Conservation (phyloP, 2,888 invertebrate species). For the Lucinisca nassula region DNA sequence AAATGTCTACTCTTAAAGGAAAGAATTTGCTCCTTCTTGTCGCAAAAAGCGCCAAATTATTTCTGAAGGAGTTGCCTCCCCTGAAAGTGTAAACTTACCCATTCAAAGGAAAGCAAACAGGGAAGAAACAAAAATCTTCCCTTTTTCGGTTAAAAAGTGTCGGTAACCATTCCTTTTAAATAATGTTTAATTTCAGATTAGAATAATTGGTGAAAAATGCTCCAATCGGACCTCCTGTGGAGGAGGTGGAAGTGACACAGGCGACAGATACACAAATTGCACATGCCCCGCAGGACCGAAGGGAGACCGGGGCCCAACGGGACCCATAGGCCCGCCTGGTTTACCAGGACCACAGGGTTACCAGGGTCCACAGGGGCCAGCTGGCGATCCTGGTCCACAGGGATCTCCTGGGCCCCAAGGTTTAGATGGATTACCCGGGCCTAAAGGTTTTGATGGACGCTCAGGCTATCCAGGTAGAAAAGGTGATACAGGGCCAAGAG, state of each 20-base stretch:
- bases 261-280: conserved; percentile 28
- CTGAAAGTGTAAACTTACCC: too few relatives aligned
- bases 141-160: too few relatives aligned
- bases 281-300: conserved; percentile 55
- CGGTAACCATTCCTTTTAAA: too few relatives aligned
- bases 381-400: conserved; percentile 34
- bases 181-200: conserved; percentile 46
- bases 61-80: too few relatives aligned
- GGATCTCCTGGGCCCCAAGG: conserved; percentile 32
- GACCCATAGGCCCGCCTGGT: conserved; percentile 31
- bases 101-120: too few relatives aligned
- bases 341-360: conserved; percentile 19
- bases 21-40: too few relatives aligned
- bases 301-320: conserved; percentile 29
- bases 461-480: conserved; percentile 17
- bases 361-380: conserved; percentile 33
- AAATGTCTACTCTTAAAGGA: too few relatives aligned
- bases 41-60: too few relatives aligned
- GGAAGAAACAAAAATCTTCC: too few relatives aligned
- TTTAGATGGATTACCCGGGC: conserved; percentile 6
- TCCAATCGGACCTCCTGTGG: conserved; percentile 35
- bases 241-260: conserved; percentile 11
- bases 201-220: conserved; percentile 49
- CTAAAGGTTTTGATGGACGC: conserved; percentile 21
- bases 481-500: conserved; percentile 24